A percentile compares a stretch with the other conserved stretches of the same genome.
phyloP scores from a whole-genome alignment of 2,113 vertebrate genomes.

The Tringa solitaria region DNA sequence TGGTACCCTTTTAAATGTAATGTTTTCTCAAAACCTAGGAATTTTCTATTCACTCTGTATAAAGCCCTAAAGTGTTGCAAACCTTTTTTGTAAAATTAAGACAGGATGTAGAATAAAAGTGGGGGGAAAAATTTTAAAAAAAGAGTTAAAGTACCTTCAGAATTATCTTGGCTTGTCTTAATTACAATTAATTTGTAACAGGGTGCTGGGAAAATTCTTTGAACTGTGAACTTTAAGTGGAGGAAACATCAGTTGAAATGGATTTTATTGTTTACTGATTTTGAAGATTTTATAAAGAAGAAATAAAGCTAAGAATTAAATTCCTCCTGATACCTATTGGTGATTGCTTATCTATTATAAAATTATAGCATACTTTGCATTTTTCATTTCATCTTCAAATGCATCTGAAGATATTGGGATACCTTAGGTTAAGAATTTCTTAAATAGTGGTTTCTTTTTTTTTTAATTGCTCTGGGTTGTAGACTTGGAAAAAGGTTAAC shows the following conservation, averaged over 20 bases:
- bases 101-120: neutral
- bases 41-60: neutral
- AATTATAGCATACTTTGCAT: neutral
- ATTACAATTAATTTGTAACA: neutral
- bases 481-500: neutral
- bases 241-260: neutral
- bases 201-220: neutral
- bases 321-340: neutral
- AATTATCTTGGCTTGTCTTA: neutral
- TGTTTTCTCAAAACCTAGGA: neutral
- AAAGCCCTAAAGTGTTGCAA: neutral
- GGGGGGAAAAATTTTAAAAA: no score
- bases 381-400: neutral
- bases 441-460: neutral
- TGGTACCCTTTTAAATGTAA: neutral
- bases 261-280: neutral
- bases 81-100: neutral
- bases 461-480: neutral
- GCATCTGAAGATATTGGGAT: neutral
- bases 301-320: neutral
- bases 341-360: neutral
- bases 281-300: neutral
- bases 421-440: neutral
- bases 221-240: neutral
- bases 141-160: neutral